Evolutionary conservation across 2,113 vertebrate species (phyloP).

Genomic region (Micronycteris hirsuta): DNA sequence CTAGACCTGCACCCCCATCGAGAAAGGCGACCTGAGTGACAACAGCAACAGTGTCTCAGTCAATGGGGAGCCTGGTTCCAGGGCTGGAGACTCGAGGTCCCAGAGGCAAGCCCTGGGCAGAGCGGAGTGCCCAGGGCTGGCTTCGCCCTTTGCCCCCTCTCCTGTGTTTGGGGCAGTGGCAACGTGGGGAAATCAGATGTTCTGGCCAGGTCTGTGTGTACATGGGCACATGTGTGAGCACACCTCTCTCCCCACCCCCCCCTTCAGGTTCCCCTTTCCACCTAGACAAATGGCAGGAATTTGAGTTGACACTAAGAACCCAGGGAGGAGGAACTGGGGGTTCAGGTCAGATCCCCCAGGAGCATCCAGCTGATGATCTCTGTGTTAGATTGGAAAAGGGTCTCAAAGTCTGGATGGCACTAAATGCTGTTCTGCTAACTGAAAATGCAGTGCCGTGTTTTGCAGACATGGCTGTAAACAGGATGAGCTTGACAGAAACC

Average conservation of each 20-base stretch:
- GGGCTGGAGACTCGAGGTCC: neutral
- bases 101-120: neutral
- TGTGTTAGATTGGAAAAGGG: too few species aligned
- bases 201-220: neutral
- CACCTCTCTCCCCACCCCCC: neutral
- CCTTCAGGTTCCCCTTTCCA: neutral
- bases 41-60: neutral
- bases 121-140: neutral
- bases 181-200: neutral
- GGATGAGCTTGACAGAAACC: neutral
- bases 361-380: neutral
- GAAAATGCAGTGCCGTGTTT: too few species aligned
- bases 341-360: neutral
- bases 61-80: neutral
- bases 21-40: neutral
- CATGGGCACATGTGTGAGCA: neutral
- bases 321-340: neutral
- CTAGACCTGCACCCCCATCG: neutral
- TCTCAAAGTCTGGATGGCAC: too few species aligned
- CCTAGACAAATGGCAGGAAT: too few species aligned
- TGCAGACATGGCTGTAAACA: neutral
- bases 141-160: neutral
- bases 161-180: neutral
- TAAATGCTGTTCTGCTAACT: too few species aligned
- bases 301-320: neutral